Evolutionary conservation across 1,140 invertebrate genomes (phyloP).

Genomic region (Pseudobourletiella spinata): DNA sequence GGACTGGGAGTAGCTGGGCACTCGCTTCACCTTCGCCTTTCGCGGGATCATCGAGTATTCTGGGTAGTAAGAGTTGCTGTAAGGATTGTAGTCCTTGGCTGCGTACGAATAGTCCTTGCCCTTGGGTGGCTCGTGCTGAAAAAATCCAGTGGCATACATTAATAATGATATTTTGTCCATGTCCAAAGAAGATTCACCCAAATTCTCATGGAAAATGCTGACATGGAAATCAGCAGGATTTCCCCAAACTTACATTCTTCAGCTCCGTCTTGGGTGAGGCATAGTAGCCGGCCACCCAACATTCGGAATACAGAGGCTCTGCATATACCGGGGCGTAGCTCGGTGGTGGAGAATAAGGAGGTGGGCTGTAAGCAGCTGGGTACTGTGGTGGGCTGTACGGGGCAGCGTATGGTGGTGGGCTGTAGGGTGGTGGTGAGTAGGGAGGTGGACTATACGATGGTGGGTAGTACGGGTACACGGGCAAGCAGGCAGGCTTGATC

Average conservation of each 20-base stretch:
- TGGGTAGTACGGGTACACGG: slow-evolving; percentile 17
- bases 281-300: slow-evolving; percentile 32
- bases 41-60: slow-evolving; percentile 23
- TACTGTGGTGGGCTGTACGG: slow-evolving; percentile 15
- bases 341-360: slow-evolving; percentile 4
- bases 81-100: slow-evolving; percentile 15
- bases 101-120: background rate
- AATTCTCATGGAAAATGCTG: too few relatives aligned
- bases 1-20: slow-evolving; percentile 1
- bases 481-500: slow-evolving; percentile 20
- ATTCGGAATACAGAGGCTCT: slow-evolving; percentile 22
- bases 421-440: slow-evolving; percentile 18
- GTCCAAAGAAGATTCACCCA: too few relatives aligned
- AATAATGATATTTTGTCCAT: background rate
- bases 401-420: background rate
- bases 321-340: slow-evolving; percentile 2
- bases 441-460: slow-evolving; percentile 4
- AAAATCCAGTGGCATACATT: slow-evolving; percentile 1
- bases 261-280: slow-evolving; percentile 25
- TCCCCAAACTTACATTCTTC: slow-evolving; percentile 34
- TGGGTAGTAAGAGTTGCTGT: slow-evolving; percentile 13
- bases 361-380: slow-evolving; percentile 5
- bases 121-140: slow-evolving; percentile 17
- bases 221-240: too few relatives aligned
- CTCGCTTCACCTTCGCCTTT: slow-evolving; percentile 29